Percentiles rank a stretch among this genome's conserved stretches.
Conservation (phyloP, 1,140 invertebrate genomes). For the Drosophila repleta region DNA sequence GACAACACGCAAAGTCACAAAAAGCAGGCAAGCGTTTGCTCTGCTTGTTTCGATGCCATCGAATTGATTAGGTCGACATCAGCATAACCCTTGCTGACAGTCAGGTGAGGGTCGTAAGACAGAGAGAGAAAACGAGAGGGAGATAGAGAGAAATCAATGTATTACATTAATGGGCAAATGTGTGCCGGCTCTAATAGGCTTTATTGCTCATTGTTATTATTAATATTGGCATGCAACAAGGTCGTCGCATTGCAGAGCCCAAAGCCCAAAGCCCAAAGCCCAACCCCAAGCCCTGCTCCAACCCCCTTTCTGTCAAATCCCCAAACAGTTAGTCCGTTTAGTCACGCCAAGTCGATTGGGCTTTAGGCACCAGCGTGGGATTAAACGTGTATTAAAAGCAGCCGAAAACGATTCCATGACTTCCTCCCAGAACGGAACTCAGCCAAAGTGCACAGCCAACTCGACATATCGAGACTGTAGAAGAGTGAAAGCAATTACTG, state of each 20-base stretch:
- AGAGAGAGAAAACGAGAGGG: background rate
- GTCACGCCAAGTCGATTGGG: constrained; percentile 29
- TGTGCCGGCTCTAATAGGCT: constrained; percentile 79
- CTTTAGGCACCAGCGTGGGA: constrained; percentile 23
- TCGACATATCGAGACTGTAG: too few relatives aligned
- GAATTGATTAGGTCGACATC: constrained; percentile 54
- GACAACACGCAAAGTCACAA: constrained; percentile 78
- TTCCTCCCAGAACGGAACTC: too few relatives aligned
- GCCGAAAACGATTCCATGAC: constrained; percentile 8
- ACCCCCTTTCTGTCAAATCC: constrained; percentile 6
- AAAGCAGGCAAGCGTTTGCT: constrained; percentile 38
- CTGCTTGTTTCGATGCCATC: constrained; percentile 35
- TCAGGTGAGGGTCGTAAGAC: background rate
- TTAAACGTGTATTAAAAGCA: constrained; percentile 1
- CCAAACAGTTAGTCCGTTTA: constrained; percentile 18
- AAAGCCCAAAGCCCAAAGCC: too few relatives aligned
- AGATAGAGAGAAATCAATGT: constrained; percentile 70
- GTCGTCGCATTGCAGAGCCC: constrained; percentile 42
- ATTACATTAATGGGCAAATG: constrained; percentile 78
- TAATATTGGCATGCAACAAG: constrained; percentile 80
- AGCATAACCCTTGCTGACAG: constrained; percentile 54
- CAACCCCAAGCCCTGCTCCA: too few relatives aligned
- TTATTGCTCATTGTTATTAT: constrained; percentile 80
- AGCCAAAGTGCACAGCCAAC: too few relatives aligned
- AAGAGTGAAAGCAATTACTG: too few relatives aligned